Evolutionary conservation across 2,888 invertebrate genomes (phyloP).

Genomic region (Microctonus aethiopoides): DNA sequence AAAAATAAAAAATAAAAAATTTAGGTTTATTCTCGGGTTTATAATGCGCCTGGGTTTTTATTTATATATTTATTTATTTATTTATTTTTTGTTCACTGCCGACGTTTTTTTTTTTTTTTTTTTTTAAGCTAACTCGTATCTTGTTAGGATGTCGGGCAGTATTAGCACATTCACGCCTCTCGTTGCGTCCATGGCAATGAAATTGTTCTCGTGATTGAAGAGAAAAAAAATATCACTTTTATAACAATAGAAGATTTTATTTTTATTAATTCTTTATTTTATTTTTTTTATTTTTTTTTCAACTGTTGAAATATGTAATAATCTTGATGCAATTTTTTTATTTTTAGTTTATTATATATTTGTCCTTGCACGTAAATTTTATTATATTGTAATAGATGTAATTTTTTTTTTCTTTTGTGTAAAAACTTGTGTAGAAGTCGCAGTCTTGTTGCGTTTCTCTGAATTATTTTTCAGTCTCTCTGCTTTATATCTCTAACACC

Average conservation of each 20-base stretch:
- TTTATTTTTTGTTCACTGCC: neutral
- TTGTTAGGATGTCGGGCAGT: conserved; percentile 33
- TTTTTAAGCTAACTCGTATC: conserved; percentile 28
- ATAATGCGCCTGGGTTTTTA: neutral
- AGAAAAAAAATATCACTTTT: neutral
- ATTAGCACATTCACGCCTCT: conserved; percentile 34
- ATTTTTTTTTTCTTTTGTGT: neutral
- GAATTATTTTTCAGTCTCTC: neutral
- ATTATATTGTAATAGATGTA: neutral
- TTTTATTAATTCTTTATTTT: too few relatives aligned
- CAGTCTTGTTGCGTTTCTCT: neutral
- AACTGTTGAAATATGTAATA: too few relatives aligned
- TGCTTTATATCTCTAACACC: neutral
- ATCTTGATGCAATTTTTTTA: too few relatives aligned
- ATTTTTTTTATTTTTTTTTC: neutral
- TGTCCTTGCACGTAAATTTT: neutral
- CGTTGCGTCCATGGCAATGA: conserved; percentile 45
- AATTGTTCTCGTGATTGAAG: neutral
- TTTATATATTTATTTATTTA: neutral
- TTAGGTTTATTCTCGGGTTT: neutral
- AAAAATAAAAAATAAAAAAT: too few relatives aligned
- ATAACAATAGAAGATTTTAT: neutral
- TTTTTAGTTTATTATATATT: too few relatives aligned
- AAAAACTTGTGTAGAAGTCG: neutral
- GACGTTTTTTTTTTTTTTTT: neutral